Evolutionary conservation across 2,797 vertebrate species (phyloP).

Genomic region (Varecia variegata): DNA sequence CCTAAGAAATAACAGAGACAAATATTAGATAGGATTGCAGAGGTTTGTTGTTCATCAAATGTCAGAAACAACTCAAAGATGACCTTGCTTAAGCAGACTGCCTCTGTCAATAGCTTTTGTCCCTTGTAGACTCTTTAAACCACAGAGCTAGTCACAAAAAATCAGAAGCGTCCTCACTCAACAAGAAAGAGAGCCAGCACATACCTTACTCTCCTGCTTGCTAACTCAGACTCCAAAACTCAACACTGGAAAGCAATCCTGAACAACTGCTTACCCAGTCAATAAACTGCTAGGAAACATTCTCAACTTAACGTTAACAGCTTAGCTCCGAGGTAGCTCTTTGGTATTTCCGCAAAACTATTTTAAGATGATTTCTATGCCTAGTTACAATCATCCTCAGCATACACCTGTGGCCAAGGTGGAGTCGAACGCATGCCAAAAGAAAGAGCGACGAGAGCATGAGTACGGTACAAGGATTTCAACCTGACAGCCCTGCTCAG

Average conservation of each 20-base stretch:
- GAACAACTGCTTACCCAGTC: neutral
- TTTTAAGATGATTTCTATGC: neutral
- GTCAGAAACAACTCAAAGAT: neutral
- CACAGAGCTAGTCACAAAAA: neutral
- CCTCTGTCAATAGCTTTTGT: neutral
- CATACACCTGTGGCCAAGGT: neutral
- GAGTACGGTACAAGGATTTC: neutral
- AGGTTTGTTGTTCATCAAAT: neutral
- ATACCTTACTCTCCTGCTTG: neutral
- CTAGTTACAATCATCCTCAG: neutral
- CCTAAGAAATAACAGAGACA: conserved; percentile 82
- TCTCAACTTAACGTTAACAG: neutral
- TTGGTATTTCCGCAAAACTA: neutral
- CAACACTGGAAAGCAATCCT: neutral
- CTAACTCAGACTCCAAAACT: neutral
- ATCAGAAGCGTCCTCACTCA: neutral
- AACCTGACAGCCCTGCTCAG: neutral
- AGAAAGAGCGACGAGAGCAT: neutral
- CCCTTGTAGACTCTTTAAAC: neutral
- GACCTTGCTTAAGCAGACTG: neutral
- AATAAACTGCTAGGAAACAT: too few relatives aligned
- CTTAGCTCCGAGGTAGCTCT: neutral
- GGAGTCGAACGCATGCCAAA: conserved; percentile 29
- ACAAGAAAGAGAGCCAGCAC: neutral
- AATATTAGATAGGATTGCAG: conserved; percentile 21